Conservation (phyloP, 53 echinoderm and acorn worm species). For the Arbacia lixula region DNA sequence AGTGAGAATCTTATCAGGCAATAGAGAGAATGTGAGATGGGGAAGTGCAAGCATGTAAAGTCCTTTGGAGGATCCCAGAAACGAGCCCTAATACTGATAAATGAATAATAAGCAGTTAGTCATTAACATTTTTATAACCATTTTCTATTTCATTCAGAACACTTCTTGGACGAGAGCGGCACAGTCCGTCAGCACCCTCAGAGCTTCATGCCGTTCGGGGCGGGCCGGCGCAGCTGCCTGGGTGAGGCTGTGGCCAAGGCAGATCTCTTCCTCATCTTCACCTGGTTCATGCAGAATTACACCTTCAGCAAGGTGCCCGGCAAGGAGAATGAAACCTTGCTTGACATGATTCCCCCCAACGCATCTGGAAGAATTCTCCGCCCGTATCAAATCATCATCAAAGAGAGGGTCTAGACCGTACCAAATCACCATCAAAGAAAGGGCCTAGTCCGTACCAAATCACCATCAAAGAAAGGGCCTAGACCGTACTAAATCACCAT, state of each 20-base stretch:
- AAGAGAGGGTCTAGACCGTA: no score
- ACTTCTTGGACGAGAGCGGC: background rate
- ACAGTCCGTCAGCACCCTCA: constrained; percentile 3
- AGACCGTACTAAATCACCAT: no score
- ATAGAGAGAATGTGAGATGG: no score
- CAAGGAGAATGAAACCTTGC: constrained; percentile 9
- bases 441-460: no score
- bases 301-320: constrained; percentile 16
- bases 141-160: background rate
- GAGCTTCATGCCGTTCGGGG: constrained; percentile 16
- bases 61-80: no score
- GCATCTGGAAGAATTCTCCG: background rate
- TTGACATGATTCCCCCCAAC: background rate
- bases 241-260: constrained; percentile 36
- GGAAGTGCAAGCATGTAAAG: no score
- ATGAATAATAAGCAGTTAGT: no score
- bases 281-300: constrained; percentile 29
- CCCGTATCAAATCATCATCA: background rate
- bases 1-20: no score
- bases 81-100: no score
- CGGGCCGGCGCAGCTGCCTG: background rate
- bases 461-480: no score
- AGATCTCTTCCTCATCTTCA: constrained; percentile 21
- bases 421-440: no score
- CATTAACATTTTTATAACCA: no score